Evolutionary conservation across 2,888 invertebrate genomes (phyloP).

Genomic region (Chymomyza amoena): DNA sequence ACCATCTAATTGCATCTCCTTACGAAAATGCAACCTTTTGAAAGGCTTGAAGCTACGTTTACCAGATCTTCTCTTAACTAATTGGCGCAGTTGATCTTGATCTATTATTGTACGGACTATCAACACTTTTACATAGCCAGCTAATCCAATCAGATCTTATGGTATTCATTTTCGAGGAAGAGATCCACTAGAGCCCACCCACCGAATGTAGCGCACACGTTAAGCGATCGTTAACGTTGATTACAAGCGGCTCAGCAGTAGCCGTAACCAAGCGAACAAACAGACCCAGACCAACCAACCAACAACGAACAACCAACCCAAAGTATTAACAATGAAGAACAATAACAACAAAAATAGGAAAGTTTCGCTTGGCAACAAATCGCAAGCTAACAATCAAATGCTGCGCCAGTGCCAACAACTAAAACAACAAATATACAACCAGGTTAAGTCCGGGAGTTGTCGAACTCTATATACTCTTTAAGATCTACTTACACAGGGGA

Average conservation of each 20-base stretch:
- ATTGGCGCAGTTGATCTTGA: too few species aligned
- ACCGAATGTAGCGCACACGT: conserved; percentile 44
- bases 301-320: conserved; percentile 45
- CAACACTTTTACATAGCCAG: not conserved
- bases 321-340: conserved; percentile 44
- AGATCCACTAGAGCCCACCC: conserved; percentile 20
- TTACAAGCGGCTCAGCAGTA: conserved; percentile 35
- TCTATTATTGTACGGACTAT: not conserved
- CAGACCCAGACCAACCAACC: conserved; percentile 42
- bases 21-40: too few species aligned
- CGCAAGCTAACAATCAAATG: conserved; percentile 42
- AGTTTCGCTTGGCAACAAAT: conserved; percentile 56
- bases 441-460: not conserved
- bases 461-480: not conserved
- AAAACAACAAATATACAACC: not conserved
- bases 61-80: too few species aligned
- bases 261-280: conserved; percentile 34
- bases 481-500: too few species aligned
- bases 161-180: not conserved
- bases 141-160: not conserved
- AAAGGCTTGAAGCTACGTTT: too few species aligned
- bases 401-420: conserved; percentile 14
- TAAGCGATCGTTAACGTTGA: conserved; percentile 56
- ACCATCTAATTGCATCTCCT: too few species aligned
- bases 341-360: conserved; percentile 33